Percentiles rank a stretch among this genome's conserved stretches.
phyloP scores from a whole-genome alignment of 2,888 invertebrate species.

The Blastobasis lacticolella region DNA sequence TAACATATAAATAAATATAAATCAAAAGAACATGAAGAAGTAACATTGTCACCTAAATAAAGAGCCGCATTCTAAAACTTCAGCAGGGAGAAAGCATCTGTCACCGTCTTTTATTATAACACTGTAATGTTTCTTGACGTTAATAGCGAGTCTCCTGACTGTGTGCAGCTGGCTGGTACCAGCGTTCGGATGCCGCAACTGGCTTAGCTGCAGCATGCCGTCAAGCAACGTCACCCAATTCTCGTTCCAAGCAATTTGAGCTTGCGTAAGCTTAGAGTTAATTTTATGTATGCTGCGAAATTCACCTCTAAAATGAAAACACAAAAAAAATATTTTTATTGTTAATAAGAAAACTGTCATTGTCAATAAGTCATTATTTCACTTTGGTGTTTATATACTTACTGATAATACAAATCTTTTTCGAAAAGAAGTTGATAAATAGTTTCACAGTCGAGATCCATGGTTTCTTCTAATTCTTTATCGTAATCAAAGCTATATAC shows the following conservation, averaged over 20 bases:
- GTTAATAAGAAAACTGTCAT: background rate
- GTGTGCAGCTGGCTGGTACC: slow-evolving; percentile 76
- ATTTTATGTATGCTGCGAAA: slow-evolving; percentile 33
- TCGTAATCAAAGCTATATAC: background rate
- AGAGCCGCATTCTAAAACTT: slow-evolving; percentile 27
- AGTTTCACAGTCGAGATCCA: slow-evolving; percentile 23
- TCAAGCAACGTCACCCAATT: slow-evolving; percentile 90
- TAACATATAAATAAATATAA: background rate
- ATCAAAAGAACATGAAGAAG: background rate
- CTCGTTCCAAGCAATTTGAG: slow-evolving; percentile 74
- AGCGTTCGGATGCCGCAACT: slow-evolving; percentile 76
- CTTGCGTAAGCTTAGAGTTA: slow-evolving; percentile 31
- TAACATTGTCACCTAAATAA: background rate
- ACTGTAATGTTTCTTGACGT: slow-evolving; percentile 23
- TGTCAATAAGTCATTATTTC: background rate
- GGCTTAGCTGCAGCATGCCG: slow-evolving; percentile 83
- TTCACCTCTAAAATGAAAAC: slow-evolving; percentile 32
- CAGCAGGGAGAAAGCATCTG: slow-evolving; percentile 17
- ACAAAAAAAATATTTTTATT: background rate
- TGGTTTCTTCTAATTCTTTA: slow-evolving; percentile 7
- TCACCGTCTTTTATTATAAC: slow-evolving; percentile 7
- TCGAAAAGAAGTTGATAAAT: slow-evolving; percentile 31
- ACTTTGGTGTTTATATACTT: background rate
- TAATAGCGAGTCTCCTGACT: slow-evolving; percentile 30
- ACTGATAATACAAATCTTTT: slow-evolving; percentile 33